phyloP scores from a whole-genome alignment of 2,797 vertebrate genomes.

The Onychomys leucogaster region DNA sequence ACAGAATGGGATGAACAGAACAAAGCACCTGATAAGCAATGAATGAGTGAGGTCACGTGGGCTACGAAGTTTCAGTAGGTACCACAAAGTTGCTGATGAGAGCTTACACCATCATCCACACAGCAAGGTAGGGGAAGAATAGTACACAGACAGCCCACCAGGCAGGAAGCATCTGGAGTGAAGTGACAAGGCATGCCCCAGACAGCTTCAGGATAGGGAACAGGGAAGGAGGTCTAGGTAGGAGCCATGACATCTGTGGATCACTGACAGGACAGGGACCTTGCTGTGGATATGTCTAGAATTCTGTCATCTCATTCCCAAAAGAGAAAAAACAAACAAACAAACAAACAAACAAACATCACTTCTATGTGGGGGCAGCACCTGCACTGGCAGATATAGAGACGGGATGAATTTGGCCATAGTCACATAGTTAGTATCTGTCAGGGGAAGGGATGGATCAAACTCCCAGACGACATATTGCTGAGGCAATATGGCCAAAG shows the following conservation, averaged over 20 bases:
- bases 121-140: fast-evolving
- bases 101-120: background rate
- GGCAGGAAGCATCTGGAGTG: background rate
- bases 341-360: too few relatives aligned
- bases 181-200: fast-evolving
- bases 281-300: background rate
- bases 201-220: background rate
- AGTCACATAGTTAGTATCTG: background rate
- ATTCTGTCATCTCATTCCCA: background rate
- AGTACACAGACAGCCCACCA: background rate
- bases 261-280: background rate
- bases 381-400: background rate
- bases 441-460: background rate
- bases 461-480: background rate
- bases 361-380: background rate
- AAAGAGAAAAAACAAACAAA: background rate
- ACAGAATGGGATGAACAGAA: background rate
- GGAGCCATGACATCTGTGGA: background rate
- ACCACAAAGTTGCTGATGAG: fast-evolving
- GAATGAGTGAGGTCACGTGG: fast-evolving
- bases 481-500: background rate
- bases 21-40: background rate
- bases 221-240: background rate
- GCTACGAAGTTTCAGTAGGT: background rate
- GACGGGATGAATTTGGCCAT: background rate